phyloP scores from a whole-genome alignment of 2,888 invertebrate species.

The Nezara viridula region DNA sequence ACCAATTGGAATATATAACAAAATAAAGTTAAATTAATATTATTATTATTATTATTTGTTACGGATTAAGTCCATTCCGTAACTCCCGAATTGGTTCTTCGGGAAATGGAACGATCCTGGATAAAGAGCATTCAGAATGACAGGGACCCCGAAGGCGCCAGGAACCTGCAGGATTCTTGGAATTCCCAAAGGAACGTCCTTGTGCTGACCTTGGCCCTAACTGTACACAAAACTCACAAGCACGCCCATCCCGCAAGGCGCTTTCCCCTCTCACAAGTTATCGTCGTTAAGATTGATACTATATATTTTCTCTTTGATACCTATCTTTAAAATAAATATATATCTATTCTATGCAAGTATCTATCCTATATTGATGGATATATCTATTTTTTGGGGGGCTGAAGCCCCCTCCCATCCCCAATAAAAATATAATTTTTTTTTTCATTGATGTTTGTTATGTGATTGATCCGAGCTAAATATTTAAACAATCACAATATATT shows the following conservation, averaged over 20 bases:
- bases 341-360: background rate
- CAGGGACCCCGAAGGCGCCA: background rate
- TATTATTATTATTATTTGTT: too few species aligned
- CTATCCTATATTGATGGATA: too few species aligned
- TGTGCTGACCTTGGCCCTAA: slow-evolving; percentile 55
- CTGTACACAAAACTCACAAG: slow-evolving; percentile 51
- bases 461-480: too few species aligned
- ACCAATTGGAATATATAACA: too few species aligned
- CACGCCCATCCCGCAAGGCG: background rate
- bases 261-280: background rate
- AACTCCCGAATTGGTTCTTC: too few species aligned
- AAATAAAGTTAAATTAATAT: too few species aligned
- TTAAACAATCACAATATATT: too few species aligned
- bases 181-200: slow-evolving; percentile 50
- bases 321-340: background rate
- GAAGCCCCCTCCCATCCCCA: too few species aligned
- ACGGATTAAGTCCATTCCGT: too few species aligned
- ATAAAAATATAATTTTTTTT: too few species aligned
- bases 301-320: background rate
- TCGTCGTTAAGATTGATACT: background rate
- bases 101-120: background rate
- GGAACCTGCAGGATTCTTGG: slow-evolving; percentile 28
- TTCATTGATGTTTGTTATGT: too few species aligned
- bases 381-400: too few species aligned
- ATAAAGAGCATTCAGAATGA: background rate